Evolutionary conservation across 2,888 invertebrate genomes (phyloP).

Genomic region (Dyspetes luteomarginatus): DNA sequence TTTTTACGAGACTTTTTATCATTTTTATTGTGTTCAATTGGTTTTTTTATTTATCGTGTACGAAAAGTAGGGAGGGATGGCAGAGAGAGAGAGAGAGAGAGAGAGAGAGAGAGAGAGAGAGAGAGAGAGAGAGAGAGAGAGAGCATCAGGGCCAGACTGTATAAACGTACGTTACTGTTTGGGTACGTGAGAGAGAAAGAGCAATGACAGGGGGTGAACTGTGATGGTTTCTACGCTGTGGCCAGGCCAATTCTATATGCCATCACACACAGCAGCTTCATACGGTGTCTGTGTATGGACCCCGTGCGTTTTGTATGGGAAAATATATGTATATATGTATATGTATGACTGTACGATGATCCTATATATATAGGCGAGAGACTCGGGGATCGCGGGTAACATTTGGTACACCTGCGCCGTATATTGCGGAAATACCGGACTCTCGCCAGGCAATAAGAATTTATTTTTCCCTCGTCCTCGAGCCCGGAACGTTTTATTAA

Average conservation of each 20-base stretch:
- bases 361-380: conserved; percentile 61
- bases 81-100: too few relatives aligned
- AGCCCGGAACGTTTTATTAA: conserved; percentile 77
- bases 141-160: too few relatives aligned
- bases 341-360: conserved; percentile 48
- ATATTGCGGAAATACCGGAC: conserved; percentile 83
- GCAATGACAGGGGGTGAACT: conserved; percentile 3
- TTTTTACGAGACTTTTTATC: too few relatives aligned
- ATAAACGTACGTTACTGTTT: too few relatives aligned
- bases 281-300: conserved; percentile 57
- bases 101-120: too few relatives aligned
- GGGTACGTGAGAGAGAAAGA: not conserved
- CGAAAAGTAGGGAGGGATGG: too few relatives aligned
- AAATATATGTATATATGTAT: conserved; percentile 40
- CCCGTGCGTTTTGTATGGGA: conserved; percentile 60
- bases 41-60: too few relatives aligned
- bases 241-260: conserved; percentile 35
- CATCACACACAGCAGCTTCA: conserved; percentile 23
- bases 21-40: too few relatives aligned
- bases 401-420: conserved; percentile 83
- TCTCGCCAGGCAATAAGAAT: conserved; percentile 80
- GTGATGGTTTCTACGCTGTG: conserved; percentile 41
- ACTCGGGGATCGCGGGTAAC: conserved; percentile 70
- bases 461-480: conserved; percentile 71
- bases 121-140: too few relatives aligned